Evolutionary conservation across 2,113 vertebrate species (phyloP).

Genomic region (Raja brachyura): DNA sequence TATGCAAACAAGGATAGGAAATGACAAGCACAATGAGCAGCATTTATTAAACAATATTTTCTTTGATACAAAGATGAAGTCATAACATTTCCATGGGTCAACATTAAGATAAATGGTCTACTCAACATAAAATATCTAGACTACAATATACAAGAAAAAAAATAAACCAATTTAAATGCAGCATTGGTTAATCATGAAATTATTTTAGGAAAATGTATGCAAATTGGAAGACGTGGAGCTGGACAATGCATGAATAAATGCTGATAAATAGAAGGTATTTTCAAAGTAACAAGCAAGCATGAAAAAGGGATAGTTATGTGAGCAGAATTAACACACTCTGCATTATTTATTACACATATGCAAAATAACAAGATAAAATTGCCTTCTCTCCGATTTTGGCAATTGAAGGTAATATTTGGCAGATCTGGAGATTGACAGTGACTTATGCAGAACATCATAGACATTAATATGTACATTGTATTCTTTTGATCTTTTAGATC

Average conservation of each 20-base stretch:
- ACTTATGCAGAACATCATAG: background rate
- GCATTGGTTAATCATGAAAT: background rate
- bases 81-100: background rate
- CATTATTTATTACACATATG: background rate
- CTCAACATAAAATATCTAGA: background rate
- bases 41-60: background rate
- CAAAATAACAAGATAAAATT: background rate
- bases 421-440: slow-evolving; percentile 23
- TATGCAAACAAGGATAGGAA: background rate
- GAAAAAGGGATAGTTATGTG: background rate
- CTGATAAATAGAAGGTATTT: background rate
- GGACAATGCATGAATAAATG: background rate
- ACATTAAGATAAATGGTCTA: background rate
- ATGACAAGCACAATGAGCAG: background rate
- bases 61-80: background rate
- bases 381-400: background rate
- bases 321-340: background rate
- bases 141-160: background rate
- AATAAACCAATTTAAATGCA: background rate
- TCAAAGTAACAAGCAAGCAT: background rate
- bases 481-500: slow-evolving; percentile 33
- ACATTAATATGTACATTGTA: background rate
- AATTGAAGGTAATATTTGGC: background rate
- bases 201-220: background rate
- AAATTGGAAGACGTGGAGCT: background rate